Evolutionary conservation across 1,140 invertebrate genomes (phyloP).

Genomic region (Drosophila bipectinata): DNA sequence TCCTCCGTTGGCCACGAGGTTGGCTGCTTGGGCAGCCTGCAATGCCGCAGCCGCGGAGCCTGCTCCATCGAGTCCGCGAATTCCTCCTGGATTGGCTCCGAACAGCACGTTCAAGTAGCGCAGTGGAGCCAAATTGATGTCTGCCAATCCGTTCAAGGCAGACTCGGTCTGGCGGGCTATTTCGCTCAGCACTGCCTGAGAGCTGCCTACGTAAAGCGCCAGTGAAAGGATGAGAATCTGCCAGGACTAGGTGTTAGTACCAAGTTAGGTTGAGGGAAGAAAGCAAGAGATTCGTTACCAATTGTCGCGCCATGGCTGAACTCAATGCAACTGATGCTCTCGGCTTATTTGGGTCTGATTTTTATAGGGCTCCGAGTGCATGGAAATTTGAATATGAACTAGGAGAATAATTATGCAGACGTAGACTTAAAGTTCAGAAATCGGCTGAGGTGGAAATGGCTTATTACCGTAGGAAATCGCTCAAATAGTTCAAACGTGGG

Average conservation of each 20-base stretch:
- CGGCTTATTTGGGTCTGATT: neutral
- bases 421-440: conserved; percentile 20
- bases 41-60: conserved; percentile 6
- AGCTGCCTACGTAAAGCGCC: conserved; percentile 21
- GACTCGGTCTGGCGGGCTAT: conserved; percentile 15
- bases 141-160: conserved; percentile 21
- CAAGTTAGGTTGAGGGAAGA: neutral
- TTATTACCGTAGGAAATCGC: conserved; percentile 12
- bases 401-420: conserved; percentile 13
- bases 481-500: neutral
- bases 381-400: conserved; percentile 41
- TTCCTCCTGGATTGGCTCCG: conserved; percentile 13
- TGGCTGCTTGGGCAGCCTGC: conserved; percentile 4
- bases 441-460: neutral
- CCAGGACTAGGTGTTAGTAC: neutral
- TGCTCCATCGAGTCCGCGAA: conserved; percentile 11
- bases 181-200: conserved; percentile 26
- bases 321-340: conserved; percentile 24
- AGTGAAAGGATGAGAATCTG: conserved; percentile 39
- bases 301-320: conserved; percentile 31
- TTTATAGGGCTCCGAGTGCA: conserved; percentile 35
- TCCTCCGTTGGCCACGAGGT: neutral
- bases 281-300: conserved; percentile 3
- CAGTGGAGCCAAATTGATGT: conserved; percentile 27
- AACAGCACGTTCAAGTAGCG: conserved; percentile 28